Evolutionary conservation across 2,113 vertebrate species (phyloP).

Genomic region (Poeciliopsis occidentalis): DNA sequence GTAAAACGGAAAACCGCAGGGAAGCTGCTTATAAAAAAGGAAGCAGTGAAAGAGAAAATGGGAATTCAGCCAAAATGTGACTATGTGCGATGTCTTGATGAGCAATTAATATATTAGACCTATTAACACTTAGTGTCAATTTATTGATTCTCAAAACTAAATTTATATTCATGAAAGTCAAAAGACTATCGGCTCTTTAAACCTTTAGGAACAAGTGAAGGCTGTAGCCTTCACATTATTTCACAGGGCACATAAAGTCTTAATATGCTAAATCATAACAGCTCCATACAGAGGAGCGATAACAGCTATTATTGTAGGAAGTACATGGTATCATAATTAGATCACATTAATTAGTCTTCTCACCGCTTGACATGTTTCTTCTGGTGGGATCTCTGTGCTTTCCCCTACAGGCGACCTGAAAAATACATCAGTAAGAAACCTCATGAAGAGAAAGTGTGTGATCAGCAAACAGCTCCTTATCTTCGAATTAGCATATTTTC

Average conservation of each 20-base stretch:
- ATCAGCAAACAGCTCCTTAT: neutral
- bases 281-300: constrained; percentile 1
- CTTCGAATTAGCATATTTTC: neutral
- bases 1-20: neutral
- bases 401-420: constrained; percentile 30
- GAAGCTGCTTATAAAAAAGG: no score
- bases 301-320: constrained; percentile 13
- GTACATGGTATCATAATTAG: constrained; percentile 39
- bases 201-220: neutral
- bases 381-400: neutral
- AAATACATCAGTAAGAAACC: neutral
- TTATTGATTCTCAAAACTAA: no score
- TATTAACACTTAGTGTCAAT: neutral
- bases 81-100: neutral
- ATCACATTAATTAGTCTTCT: constrained; percentile 33
- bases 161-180: neutral
- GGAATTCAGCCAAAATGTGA: neutral
- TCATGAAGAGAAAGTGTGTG: neutral
- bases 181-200: neutral
- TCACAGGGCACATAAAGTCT: neutral
- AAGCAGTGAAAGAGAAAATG: neutral
- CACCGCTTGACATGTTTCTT: constrained; percentile 69
- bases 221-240: neutral
- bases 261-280: constrained; percentile 7
- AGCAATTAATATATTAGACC: neutral